These are phyloP conservation scores for Netelia inedita DNA, from an alignment of 2,888 invertebrate genomes.

Conservation along the genomic window DNA sequence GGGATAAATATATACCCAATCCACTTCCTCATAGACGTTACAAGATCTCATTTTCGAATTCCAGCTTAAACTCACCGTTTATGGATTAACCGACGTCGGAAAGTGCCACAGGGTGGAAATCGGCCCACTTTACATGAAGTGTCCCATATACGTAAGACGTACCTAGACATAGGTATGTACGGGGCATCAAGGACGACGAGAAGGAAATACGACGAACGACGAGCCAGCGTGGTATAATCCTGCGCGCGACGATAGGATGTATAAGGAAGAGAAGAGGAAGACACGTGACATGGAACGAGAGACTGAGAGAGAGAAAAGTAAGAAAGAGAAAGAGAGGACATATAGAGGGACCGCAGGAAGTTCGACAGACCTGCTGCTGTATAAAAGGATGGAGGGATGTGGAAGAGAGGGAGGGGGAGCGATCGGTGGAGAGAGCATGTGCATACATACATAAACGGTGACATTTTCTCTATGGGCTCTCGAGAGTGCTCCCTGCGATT, in stretches of 20 bases:
- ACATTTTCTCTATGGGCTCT: conserved; percentile 76
- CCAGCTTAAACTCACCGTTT: not conserved
- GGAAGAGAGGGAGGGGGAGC: conserved; percentile 31
- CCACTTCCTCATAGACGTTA: too few relatives aligned
- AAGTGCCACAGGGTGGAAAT: not conserved
- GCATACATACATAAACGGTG: conserved; percentile 76
- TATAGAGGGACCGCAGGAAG: conserved; percentile 74
- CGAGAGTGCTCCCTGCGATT: conserved; percentile 69
- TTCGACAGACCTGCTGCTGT: conserved; percentile 77
- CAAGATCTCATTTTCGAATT: too few relatives aligned
- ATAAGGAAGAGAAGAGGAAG: conserved; percentile 49
- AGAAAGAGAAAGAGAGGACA: conserved; percentile 30
- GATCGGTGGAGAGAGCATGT: conserved; percentile 25
- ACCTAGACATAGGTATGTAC: not conserved
- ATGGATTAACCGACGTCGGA: not conserved
- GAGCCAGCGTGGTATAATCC: conserved; percentile 32
- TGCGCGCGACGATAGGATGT: conserved; percentile 37
- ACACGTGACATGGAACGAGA: conserved; percentile 19
- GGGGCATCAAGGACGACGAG: conserved; percentile 35
- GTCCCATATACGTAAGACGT: not conserved
- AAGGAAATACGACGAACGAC: conserved; percentile 51
- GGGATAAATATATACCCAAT: too few relatives aligned
- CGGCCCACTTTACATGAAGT: not conserved
- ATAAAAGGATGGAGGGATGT: conserved; percentile 58
- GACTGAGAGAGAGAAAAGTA: conserved; percentile 19